These are phyloP conservation scores for Girardinus metallicus DNA, from an alignment of 2,797 vertebrate genomes.

Conservation along the genomic window DNA sequence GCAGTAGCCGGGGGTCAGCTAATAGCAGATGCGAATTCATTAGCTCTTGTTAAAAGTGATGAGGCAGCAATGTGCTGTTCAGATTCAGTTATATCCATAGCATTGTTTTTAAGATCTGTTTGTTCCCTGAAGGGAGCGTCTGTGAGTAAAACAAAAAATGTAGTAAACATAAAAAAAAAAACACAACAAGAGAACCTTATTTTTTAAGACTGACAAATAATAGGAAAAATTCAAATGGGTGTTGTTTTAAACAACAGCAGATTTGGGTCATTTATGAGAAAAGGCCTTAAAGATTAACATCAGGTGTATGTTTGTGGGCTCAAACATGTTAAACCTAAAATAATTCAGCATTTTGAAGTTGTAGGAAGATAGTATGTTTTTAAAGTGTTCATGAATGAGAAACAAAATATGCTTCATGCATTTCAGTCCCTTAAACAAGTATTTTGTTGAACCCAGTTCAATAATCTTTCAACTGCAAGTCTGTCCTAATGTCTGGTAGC, in stretches of 20 bases:
- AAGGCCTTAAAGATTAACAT: not conserved
- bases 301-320: not conserved
- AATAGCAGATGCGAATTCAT: slow-evolving; percentile 62
- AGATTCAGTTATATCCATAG: slow-evolving; percentile 53
- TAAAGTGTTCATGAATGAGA: not conserved
- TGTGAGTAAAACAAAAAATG: not conserved
- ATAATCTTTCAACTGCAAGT: not conserved
- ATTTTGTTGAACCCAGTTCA: not conserved
- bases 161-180: not conserved
- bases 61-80: slow-evolving; percentile 69
- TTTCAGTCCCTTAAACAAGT: not conserved
- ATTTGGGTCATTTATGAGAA: not conserved
- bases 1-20: slow-evolving; percentile 56
- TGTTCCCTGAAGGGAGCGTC: not conserved
- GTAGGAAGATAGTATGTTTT: not conserved
- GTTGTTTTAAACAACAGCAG: not conserved
- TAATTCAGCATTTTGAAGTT: not conserved
- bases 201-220: not conserved
- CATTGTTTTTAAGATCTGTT: slow-evolving; percentile 50
- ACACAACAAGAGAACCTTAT: not conserved
- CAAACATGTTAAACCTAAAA: not conserved
- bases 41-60: slow-evolving; percentile 51
- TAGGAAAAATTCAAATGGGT: not conserved
- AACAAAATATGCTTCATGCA: not conserved
- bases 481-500: not conserved